Base-by-base conservation (phyloP, 2,888 invertebrate species). In the Schizaphis graminum region DNA sequence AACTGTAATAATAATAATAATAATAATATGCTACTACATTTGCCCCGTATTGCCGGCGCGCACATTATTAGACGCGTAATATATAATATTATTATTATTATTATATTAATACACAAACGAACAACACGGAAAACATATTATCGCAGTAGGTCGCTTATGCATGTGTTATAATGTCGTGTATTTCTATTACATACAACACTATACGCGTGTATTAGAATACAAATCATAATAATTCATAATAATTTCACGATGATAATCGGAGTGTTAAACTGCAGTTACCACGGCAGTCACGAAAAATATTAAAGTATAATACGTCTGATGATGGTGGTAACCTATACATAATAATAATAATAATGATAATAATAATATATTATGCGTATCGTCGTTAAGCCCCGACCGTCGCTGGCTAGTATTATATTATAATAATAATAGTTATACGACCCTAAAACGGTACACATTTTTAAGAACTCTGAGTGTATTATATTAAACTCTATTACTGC, bases 171-270 rank as follows among this genome's bases (percentile, higher is more conserved):
- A 8, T 77, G 35, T 77, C 35, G 7, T 77, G 21, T 77, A 21
- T 77, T 35, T 77, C 77, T 35, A 77, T 77, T n/a, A 35, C 7
- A 77, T 35, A 77, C 16, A 35, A 77, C 35, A 35, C 77, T 77
- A 13, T 3, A 67, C n/a, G 67, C 77, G 77, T 77, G 77, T 35
- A 77, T 77, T 77, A 35, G 77, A 77, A 77, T 77, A 77, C 35
- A 77, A 77, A 77, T 77, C 77, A 8, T 77, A 35, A 8, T 77
- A 35, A 77, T 77, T 77, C 77, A 21, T 77, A 35, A 77, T 77
- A 77, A 77, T 77, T 77, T 35, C 77, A 77, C 77, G 35, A 77
- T 35, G 77, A 77, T 77, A 77, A 77, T 77, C 77, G 21, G 77
- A 77, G 77, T 77, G 77, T 77, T 77, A 77, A 77, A 77, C 77